Conservation (phyloP, 2,888 invertebrate genomes). For the Dione juno region DNA sequence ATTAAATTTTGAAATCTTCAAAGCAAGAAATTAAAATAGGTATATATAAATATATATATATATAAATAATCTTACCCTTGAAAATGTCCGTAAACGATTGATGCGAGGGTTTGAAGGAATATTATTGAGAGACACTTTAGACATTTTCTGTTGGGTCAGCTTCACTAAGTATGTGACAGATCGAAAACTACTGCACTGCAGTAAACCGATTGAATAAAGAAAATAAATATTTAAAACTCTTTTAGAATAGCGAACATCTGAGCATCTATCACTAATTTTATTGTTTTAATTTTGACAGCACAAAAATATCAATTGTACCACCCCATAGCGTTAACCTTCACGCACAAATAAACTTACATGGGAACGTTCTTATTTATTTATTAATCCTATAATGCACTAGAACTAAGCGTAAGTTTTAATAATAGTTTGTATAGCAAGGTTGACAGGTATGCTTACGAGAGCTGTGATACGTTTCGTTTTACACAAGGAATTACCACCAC, state of each 20-base stretch:
- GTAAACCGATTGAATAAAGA: slow-evolving; percentile 61
- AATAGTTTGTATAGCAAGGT: slow-evolving; percentile 37
- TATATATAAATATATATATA: no score
- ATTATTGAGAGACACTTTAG: slow-evolving; percentile 78
- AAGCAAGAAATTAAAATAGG: neutral
- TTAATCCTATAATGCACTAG: slow-evolving; percentile 20
- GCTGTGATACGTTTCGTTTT: slow-evolving; percentile 66
- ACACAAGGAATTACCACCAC: slow-evolving; percentile 48
- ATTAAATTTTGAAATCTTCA: neutral
- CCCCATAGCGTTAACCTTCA: slow-evolving; percentile 54
- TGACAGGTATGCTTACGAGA: slow-evolving; percentile 47
- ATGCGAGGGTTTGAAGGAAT: slow-evolving; percentile 79
- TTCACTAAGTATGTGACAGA: slow-evolving; percentile 20
- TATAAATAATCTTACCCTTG: slow-evolving; percentile 67
- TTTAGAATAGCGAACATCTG: slow-evolving; percentile 62
- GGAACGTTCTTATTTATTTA: slow-evolving; percentile 9
- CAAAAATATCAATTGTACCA: slow-evolving; percentile 60
- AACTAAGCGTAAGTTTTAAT: slow-evolving; percentile 33
- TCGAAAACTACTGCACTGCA: slow-evolving; percentile 48
- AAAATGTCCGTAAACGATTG: slow-evolving; percentile 75
- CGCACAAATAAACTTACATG: slow-evolving; percentile 29
- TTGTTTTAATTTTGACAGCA: slow-evolving; percentile 59
- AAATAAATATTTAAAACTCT: slow-evolving; percentile 59
- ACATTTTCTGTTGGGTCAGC: slow-evolving; percentile 62
- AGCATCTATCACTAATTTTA: slow-evolving; percentile 55